Conservation (phyloP, 2,888 invertebrate species). For the Priocnemis perturbator region DNA sequence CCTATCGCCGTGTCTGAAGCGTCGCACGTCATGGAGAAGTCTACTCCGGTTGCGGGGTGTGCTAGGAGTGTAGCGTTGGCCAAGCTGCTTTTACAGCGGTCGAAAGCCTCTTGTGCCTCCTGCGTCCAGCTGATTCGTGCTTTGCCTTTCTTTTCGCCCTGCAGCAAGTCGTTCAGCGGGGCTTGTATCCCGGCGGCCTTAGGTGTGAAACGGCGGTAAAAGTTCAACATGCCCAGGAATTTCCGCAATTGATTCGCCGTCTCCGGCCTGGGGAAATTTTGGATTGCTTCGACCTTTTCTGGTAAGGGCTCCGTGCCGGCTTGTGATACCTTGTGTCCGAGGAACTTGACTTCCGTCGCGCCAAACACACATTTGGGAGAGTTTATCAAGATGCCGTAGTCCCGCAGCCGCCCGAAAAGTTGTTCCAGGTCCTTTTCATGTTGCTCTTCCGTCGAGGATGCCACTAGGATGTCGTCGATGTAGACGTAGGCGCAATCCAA, state of each 20-base stretch:
- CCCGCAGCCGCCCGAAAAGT: background rate
- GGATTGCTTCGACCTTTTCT: background rate
- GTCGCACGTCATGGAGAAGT: slow-evolving; percentile 37
- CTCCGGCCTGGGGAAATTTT: background rate
- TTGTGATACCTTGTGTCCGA: background rate
- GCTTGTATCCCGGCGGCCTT: background rate
- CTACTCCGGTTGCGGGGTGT: slow-evolving; percentile 29
- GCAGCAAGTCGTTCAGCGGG: background rate
- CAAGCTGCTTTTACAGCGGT: slow-evolving; percentile 19
- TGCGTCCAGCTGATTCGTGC: slow-evolving; percentile 27
- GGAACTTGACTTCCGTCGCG: background rate
- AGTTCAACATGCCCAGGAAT: slow-evolving; percentile 3
- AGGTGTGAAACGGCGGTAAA: background rate
- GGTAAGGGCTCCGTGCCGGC: background rate
- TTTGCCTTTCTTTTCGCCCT: slow-evolving; percentile 9
- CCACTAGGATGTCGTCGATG: too few species aligned
- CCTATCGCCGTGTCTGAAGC: slow-evolving; percentile 33
- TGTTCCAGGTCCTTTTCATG: background rate
- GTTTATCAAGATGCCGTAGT: background rate
- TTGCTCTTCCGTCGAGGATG: background rate
- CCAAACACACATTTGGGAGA: background rate
- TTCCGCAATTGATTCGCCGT: background rate
- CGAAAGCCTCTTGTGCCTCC: slow-evolving; percentile 27
- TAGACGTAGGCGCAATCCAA: too few species aligned
- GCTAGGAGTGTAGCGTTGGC: slow-evolving; percentile 32